Evolutionary conservation across 2,797 vertebrate genomes (phyloP).

Genomic region (Gallinago stenura): DNA sequence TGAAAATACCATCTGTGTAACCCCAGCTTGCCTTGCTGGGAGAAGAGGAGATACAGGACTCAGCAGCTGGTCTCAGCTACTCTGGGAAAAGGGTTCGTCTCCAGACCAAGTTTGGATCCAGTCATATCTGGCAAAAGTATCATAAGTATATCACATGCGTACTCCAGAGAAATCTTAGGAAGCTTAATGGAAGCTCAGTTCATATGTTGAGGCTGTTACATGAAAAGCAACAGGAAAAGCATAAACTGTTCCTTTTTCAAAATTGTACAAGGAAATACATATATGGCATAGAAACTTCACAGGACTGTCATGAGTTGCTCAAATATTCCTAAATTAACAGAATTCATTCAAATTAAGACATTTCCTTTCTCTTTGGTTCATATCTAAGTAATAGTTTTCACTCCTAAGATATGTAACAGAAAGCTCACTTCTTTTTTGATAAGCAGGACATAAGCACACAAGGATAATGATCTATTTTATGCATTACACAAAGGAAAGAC

Average conservation of each 20-base stretch:
- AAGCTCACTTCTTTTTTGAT: neutral
- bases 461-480: neutral
- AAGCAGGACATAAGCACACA: neutral
- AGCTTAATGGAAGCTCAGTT: constrained; percentile 60
- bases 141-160: constrained; percentile 33
- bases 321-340: neutral
- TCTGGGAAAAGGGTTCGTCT: constrained; percentile 57
- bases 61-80: constrained; percentile 68
- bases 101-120: constrained; percentile 63
- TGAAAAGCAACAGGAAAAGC: constrained; percentile 60
- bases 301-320: neutral
- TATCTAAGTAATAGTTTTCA: neutral
- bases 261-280: neutral
- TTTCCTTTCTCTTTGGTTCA: neutral
- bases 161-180: constrained; percentile 59
- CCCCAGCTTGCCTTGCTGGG: constrained; percentile 34
- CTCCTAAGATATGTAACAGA: neutral
- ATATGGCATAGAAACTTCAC: neutral
- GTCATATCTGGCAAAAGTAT: constrained; percentile 58
- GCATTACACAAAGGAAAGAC: neutral
- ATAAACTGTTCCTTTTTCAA: constrained; percentile 30
- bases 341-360: neutral
- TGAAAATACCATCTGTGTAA: constrained; percentile 74
- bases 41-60: constrained; percentile 57
- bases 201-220: constrained; percentile 62